These are phyloP conservation scores for Ctenicera cuprea DNA, from an alignment of 2,888 invertebrate genomes.

Conservation along the genomic window DNA sequence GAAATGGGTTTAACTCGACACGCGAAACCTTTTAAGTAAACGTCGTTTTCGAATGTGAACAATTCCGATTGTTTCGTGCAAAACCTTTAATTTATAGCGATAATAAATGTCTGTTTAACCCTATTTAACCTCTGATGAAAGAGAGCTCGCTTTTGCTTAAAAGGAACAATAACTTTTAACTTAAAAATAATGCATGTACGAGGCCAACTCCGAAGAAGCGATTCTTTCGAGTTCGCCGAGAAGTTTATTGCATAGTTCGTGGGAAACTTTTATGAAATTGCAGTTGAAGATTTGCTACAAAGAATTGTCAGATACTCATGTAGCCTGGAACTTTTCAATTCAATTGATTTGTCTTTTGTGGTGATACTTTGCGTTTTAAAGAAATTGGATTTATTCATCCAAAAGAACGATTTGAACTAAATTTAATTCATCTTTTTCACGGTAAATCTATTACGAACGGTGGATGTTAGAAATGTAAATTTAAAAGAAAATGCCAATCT, in stretches of 20 bases:
- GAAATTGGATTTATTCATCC: no score
- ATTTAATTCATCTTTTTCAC: no score
- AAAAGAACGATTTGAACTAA: no score
- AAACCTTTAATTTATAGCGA: constrained; percentile 39
- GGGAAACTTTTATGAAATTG: constrained; percentile 17
- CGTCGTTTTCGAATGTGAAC: constrained; percentile 32
- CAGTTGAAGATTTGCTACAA: neutral
- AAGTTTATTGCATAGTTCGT: constrained; percentile 13
- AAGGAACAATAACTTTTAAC: constrained; percentile 46
- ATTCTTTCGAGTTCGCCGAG: neutral
- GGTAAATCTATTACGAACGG: no score
- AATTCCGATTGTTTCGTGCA: constrained; percentile 42
- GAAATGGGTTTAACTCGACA: constrained; percentile 17
- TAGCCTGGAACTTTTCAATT: neutral
- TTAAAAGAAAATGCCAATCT: no score
- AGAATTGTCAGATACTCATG: neutral
- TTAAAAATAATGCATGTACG: constrained; percentile 21
- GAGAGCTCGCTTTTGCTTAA: constrained; percentile 31
- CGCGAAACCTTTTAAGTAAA: constrained; percentile 44
- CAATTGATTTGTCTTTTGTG: neutral
- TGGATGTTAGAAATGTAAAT: no score
- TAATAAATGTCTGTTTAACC: constrained; percentile 47
- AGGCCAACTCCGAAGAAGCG: neutral
- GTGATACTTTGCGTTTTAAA: no score
- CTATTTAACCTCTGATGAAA: constrained; percentile 42